Conservation (phyloP, 2,797 vertebrate species). For the Myotis daubentonii region DNA sequence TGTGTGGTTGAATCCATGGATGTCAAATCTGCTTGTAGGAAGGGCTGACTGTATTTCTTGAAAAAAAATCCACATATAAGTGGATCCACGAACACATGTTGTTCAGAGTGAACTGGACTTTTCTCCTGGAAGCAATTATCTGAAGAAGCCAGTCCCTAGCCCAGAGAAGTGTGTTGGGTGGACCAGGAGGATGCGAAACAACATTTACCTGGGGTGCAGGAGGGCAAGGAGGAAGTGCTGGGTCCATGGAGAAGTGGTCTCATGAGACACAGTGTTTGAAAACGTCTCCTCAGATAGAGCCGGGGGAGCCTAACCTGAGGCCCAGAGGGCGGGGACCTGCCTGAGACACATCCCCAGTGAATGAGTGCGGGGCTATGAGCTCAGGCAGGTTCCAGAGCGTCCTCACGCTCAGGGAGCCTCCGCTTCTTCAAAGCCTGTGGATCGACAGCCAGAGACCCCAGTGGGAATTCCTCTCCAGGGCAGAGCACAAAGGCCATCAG, state of each 20-base stretch:
- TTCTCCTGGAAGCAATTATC: slow-evolving; percentile 38
- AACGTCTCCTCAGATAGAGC: not conserved
- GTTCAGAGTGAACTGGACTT: not conserved
- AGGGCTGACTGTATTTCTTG: not conserved
- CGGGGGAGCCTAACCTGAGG: not conserved
- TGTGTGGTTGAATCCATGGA: not conserved
- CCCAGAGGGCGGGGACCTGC: not conserved
- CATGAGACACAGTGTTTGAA: not conserved
- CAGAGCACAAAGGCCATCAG: not conserved
- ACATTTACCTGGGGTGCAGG: not conserved
- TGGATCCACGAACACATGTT: not conserved
- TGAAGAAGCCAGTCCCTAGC: not conserved
- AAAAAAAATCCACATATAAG: not conserved
- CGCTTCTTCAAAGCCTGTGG: not conserved
- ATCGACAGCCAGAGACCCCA: not conserved
- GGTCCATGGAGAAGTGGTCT: not conserved
- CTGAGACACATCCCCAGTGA: not conserved
- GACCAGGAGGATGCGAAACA: not conserved
- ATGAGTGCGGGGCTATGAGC: too few relatives aligned
- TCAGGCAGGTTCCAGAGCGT: not conserved
- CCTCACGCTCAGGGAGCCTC: not conserved
- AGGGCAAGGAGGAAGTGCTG: not conserved
- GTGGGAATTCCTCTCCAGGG: not conserved
- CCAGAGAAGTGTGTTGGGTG: not conserved
- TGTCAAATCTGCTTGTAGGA: not conserved